phyloP scores from a whole-genome alignment of 2,888 invertebrate species.

The Tetramorium bicarinatum region DNA sequence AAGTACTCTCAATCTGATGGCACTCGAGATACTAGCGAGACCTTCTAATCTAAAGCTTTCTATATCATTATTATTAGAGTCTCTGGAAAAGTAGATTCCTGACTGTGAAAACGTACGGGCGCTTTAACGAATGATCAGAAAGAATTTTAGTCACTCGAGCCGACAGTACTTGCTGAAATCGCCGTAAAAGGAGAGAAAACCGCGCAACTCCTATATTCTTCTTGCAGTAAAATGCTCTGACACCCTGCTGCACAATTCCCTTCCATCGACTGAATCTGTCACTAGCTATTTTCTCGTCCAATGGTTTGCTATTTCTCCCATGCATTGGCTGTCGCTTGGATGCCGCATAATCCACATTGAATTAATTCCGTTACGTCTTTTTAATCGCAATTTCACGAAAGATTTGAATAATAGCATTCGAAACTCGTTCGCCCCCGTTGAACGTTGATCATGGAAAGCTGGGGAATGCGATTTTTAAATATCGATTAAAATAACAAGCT shows the following conservation, averaged over 20 bases:
- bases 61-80: neutral
- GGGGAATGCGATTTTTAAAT: neutral
- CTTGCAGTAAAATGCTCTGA: slow-evolving; percentile 42
- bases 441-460: neutral
- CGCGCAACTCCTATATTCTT: slow-evolving; percentile 59
- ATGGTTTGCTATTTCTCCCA: slow-evolving; percentile 28
- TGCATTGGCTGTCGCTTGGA: slow-evolving; percentile 27
- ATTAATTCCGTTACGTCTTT: slow-evolving; percentile 31
- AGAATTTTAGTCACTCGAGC: slow-evolving; percentile 58
- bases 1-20: neutral
- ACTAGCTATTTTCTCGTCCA: slow-evolving; percentile 60
- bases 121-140: slow-evolving; percentile 41
- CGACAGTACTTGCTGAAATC: slow-evolving; percentile 64
- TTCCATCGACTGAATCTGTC: slow-evolving; percentile 52
- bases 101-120: neutral
- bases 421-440: neutral
- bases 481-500: slow-evolving; percentile 22
- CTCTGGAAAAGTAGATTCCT: neutral
- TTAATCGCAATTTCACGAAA: slow-evolving; percentile 10
- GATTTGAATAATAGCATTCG: neutral
- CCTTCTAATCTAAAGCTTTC: neutral
- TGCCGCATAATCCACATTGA: slow-evolving; percentile 11
- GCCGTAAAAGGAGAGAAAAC: slow-evolving; percentile 52
- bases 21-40: neutral
- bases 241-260: slow-evolving; percentile 52